Evolutionary conservation across 2,888 invertebrate genomes (phyloP), one percentile per base, ranked within the genome.

Genomic region (Stenolophus ochropezus): DNA sequence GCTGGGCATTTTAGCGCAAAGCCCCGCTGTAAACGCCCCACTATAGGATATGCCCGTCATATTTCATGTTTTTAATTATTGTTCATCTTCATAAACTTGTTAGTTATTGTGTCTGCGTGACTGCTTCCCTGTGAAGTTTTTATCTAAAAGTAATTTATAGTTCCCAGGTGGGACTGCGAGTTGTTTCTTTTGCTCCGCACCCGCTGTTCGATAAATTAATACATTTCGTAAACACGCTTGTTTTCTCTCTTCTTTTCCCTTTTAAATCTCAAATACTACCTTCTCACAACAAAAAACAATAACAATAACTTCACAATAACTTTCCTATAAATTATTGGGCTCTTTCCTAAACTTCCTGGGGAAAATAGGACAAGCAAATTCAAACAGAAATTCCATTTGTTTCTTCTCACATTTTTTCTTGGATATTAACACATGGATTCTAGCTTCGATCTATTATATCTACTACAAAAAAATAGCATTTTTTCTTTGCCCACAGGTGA

Each of bases 61-160:
- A 81, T 75, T 81, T 81, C 75, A 81, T 75, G 75, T 81, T 81
- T 81, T 81, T 81, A 81, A 81, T 81, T 81, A 81, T 81, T 81
- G 81, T 80, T 80, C 80, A 80, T 81, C 81, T 81, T 81, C 81
- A 75, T 81, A 81, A 80, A 81, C 75, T 81, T 81, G 81, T 81
- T 81, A 81, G 81, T 75, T 75, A 81, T 81, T 75, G 74, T 81
- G 81, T 81, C 81, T 81, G 75, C 81, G 81, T 81, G 81, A 81
- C 81, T 74, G 74, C 53, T 81, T 75, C 74, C 33, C 49, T 51
- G 75, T 75, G 75, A 75, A 75, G 42, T 81, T 81, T 81, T 75
- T 81, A 81, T 81, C 74, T 81, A 71, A 69, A 75, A 56, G 53
- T 75, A 47, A 81, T 81, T 81, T 81, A 81, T 81, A 49, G 65